Evolutionary conservation across 53 echinoderm and acorn worm genomes (phyloP), one percentile per base, ranked within the genome.

Genomic region (Holothuria leucospilota): DNA sequence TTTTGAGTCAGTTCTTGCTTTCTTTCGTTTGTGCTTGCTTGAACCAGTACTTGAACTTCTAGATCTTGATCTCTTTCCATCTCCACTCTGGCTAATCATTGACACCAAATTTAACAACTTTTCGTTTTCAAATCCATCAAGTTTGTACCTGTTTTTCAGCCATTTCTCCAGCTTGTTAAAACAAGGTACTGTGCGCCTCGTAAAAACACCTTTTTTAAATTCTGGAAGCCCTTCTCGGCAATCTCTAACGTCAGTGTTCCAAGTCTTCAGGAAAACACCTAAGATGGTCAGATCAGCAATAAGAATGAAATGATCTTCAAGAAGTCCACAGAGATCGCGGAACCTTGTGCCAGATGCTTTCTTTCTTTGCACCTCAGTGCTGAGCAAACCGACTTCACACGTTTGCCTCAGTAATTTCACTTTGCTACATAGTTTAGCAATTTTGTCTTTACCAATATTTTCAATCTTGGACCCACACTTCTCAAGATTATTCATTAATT

Each of bases 21-120:
- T 59, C 59, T 34, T 80, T 52, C 77, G 51, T 80, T 60, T 80
- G 29, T 13, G 23, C 59, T 38, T 80, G 12, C 59, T 59, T 30
- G 80, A 80, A 10, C 80, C 34, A 59, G 80, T 80, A 6, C 80
- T 80, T 29, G 80, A 27, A 80, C 80, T 80, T 27, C 80, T 59
- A 3, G 80, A 80, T 59, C 80, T 80, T 7, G 80, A 80, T 34
- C 80, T 59, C 80, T 80, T 61, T 30, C 61, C 29, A 59, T 38
- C 21, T 61, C 39, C 29, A 51, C 59, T 13, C 34, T 30, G 20
- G 39, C 59, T 26, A 5, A 59, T 60, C 25, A 25, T 60, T 27
- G 59, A 60, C 18, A 61, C 38, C 18, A 80, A 80, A 18, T 80
- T 80, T 34, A 56, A 29, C 16, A 80, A 61, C 21, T 30, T 60